Evolutionary conservation across 2,888 invertebrate species (phyloP), one percentile per base, ranked within the genome.

Genomic region (Campaea margaritaria): DNA sequence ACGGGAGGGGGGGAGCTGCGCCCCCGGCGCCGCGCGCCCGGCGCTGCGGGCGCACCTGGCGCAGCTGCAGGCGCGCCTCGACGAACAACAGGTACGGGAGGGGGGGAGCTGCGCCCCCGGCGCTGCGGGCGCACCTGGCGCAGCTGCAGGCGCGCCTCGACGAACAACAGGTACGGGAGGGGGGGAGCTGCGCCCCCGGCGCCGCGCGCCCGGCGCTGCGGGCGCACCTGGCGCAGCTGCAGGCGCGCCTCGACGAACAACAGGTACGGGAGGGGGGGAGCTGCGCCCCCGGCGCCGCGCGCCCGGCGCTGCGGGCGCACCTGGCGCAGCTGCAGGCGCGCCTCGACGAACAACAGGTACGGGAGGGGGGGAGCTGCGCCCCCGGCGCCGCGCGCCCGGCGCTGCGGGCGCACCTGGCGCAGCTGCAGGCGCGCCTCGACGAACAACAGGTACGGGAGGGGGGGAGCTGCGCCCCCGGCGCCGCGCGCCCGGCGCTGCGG

Each of bases 21-120:
- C 46, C 9, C 73, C 83, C 62, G 78, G 81, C 63, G 73, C 78
- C 62, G 78, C 83, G 41, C 71, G 73, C 14, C 13, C 21, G 44
- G 39, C 59, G 52, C 55, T 62, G 48, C 54, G 43, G 13, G 43
- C 31, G 10, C 46, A 31, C 9, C 44, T 57, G 13, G 55, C 52
- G 15, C 46, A 48, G 5, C 34, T 54, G 53, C 62, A 62, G 43
- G 54, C 45, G 13, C 21, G 16, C 1, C 51, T 59, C 8, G 59
- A 59, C 13, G 34, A 47, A 9, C 54, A 43, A 8, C 54, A 55
- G 54, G n/a, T 28, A 11, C n/a, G n/a, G n/a, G n/a, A n/a, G n/a
- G n/a, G n/a, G n/a, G n/a, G n/a, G n/a, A n/a, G n/a, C n/a, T n/a
- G n/a, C 1, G 10, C 34, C 10, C 4, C 2, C 27, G 27, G 2